These are phyloP conservation scores for Acleris holmiana DNA, from an alignment of 2,888 invertebrate species.

Conservation along the genomic window DNA sequence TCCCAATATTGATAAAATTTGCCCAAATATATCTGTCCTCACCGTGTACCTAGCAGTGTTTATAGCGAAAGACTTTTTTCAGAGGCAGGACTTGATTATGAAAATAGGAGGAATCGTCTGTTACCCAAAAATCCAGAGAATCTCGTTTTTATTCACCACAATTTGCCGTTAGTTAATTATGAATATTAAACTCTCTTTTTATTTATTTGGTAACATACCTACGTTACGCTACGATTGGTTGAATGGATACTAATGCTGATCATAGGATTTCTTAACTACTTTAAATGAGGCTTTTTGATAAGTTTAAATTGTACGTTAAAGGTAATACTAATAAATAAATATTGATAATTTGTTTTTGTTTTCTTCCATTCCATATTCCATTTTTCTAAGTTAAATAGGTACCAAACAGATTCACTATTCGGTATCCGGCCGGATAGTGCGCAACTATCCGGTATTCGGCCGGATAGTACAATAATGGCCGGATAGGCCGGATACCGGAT, in stretches of 20 bases:
- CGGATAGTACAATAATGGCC: too few relatives aligned
- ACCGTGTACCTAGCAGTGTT: slow-evolving; percentile 24
- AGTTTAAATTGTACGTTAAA: not conserved
- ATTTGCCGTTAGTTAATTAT: slow-evolving; percentile 11
- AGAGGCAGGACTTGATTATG: not conserved
- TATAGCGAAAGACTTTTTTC: not conserved
- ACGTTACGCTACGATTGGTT: slow-evolving; percentile 19
- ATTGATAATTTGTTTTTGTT: slow-evolving; percentile 10
- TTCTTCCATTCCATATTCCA: slow-evolving; percentile 1
- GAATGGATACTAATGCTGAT: slow-evolving; percentile 27
- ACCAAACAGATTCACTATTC: not conserved
- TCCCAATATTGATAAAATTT: slow-evolving; percentile 32
- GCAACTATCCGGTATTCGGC: too few relatives aligned
- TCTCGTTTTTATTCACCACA: not conserved
- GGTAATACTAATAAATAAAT: slow-evolving; percentile 5
- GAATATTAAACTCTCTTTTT: slow-evolving; percentile 16
- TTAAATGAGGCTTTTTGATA: slow-evolving; percentile 26
- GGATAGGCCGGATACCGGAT: too few relatives aligned
- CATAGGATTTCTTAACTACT: slow-evolving; percentile 25
- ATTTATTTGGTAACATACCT: slow-evolving; percentile 10
- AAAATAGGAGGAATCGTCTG: not conserved
- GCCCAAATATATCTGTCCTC: slow-evolving; percentile 25
- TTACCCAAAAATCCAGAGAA: not conserved
- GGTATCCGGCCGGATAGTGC: too few relatives aligned
- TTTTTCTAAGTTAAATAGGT: not conserved